Evolutionary conservation across 2,113 vertebrate genomes (phyloP).

Genomic region (Ardeotis arabs): DNA sequence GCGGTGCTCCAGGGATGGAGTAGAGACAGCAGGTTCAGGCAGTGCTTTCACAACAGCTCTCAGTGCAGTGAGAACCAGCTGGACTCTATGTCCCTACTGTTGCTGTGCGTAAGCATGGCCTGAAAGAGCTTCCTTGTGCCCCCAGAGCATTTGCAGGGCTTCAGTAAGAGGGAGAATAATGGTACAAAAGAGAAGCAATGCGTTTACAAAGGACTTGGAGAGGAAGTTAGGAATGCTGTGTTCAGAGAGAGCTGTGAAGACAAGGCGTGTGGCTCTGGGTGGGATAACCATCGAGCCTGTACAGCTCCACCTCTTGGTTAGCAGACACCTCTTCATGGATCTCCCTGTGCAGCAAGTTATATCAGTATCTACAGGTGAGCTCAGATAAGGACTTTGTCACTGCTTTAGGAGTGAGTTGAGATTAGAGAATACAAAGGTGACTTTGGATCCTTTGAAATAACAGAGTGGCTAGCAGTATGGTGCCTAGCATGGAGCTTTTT

Average conservation of each 20-base stretch:
- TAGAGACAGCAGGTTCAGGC: neutral
- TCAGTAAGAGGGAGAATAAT: neutral
- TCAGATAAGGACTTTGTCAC: neutral
- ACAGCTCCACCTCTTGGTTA: neutral
- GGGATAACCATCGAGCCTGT: neutral
- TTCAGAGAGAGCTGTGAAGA: neutral
- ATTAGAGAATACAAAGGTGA: neutral
- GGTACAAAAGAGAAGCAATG: neutral
- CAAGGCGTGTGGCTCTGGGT: neutral
- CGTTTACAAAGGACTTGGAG: neutral
- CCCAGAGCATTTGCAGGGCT: neutral
- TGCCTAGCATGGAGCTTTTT: neutral
- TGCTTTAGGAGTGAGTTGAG: neutral
- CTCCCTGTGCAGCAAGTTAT: neutral
- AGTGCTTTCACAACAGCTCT: neutral
- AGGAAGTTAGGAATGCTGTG: neutral
- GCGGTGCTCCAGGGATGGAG: rapidly evolving
- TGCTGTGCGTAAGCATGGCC: neutral
- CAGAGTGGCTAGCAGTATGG: neutral
- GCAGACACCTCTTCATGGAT: neutral
- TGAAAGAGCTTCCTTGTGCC: neutral
- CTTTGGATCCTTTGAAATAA: neutral
- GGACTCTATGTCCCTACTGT: neutral
- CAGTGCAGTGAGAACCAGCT: neutral
- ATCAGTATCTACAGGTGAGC: neutral